These are phyloP conservation scores for Eledona agricola DNA, from an alignment of 2,888 invertebrate species.

Conservation along the genomic window DNA sequence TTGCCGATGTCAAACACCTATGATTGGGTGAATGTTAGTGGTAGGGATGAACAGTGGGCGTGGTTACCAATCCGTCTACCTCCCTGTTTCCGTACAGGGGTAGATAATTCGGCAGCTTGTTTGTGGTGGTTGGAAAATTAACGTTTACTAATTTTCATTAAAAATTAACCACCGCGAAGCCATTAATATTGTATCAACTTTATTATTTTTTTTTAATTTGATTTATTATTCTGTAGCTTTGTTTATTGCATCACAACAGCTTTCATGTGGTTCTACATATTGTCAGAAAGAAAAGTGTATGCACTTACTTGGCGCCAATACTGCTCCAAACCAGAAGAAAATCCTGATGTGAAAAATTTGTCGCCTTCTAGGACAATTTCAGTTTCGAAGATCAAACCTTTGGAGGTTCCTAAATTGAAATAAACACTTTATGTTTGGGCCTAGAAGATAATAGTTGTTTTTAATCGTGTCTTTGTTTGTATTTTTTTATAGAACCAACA, in stretches of 20 bases:
- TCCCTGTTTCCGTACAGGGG: conserved; percentile 78
- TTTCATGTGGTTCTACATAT: too few relatives aligned
- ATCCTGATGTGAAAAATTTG: conserved; percentile 77
- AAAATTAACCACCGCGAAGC: too few relatives aligned
- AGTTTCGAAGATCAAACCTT: conserved; percentile 89
- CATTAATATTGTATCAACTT: too few relatives aligned
- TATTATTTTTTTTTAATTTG: conserved; percentile 9
- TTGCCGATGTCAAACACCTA: conserved; percentile 90
- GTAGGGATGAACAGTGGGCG: background rate
- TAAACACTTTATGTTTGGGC: too few relatives aligned
- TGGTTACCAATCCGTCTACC: conserved; percentile 76
- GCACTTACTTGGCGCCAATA: conserved; percentile 83
- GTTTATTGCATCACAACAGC: too few relatives aligned
- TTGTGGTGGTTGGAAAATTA: too few relatives aligned
- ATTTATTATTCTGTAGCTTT: too few relatives aligned
- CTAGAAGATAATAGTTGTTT: too few relatives aligned
- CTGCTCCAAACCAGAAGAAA: conserved; percentile 75
- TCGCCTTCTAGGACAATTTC: conserved; percentile 86
- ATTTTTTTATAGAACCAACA: too few relatives aligned
- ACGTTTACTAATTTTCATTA: too few relatives aligned
- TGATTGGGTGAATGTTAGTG: conserved; percentile 34
- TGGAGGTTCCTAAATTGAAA: conserved; percentile 75
- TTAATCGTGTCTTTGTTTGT: too few relatives aligned
- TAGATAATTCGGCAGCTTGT: conserved; percentile 79
- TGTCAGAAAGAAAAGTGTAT: too few relatives aligned